Conservation (phyloP, 2,113 vertebrate genomes). For the Clarias batrachus region DNA sequence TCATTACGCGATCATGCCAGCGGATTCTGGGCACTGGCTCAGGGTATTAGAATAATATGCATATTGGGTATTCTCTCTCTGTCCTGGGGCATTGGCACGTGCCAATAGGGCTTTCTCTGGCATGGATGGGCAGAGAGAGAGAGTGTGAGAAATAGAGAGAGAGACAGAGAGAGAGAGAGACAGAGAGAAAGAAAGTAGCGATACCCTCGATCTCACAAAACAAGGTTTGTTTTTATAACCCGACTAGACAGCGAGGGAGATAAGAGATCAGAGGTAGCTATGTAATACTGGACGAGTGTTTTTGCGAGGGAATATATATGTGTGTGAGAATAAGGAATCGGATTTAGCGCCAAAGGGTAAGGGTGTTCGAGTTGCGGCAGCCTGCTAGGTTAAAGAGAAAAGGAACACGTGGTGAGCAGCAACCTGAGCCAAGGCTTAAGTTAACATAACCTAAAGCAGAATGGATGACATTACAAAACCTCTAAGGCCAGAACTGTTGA, state of each 20-base stretch:
- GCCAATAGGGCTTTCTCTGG: slow-evolving; percentile 72
- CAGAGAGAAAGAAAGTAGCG: slow-evolving; percentile 61
- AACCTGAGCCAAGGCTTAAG: background rate
- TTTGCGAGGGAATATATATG: background rate
- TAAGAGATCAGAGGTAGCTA: slow-evolving; percentile 44
- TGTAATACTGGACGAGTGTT: background rate
- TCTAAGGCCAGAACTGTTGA: background rate
- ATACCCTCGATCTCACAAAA: slow-evolving; percentile 60
- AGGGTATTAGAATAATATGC: slow-evolving; percentile 83
- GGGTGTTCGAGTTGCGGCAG: background rate
- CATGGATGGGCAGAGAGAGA: slow-evolving; percentile 67
- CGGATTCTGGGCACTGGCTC: slow-evolving; percentile 79
- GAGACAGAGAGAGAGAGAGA: slow-evolving; percentile 57
- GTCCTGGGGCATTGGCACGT: slow-evolving; percentile 70
- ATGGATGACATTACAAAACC: slow-evolving; percentile 4
- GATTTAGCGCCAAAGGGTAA: background rate
- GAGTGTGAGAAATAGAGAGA: slow-evolving; percentile 59
- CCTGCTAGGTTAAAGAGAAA: background rate
- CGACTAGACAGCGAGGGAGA: slow-evolving; percentile 47
- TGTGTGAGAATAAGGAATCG: slow-evolving; percentile 20
- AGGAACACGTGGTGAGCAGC: background rate
- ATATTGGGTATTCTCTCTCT: slow-evolving; percentile 72
- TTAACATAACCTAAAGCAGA: background rate
- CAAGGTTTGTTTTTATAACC: slow-evolving; percentile 66
- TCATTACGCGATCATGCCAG: slow-evolving; percentile 83